Base-by-base conservation (phyloP, 2,113 vertebrate species). In the Genyomyrus donnyi region DNA sequence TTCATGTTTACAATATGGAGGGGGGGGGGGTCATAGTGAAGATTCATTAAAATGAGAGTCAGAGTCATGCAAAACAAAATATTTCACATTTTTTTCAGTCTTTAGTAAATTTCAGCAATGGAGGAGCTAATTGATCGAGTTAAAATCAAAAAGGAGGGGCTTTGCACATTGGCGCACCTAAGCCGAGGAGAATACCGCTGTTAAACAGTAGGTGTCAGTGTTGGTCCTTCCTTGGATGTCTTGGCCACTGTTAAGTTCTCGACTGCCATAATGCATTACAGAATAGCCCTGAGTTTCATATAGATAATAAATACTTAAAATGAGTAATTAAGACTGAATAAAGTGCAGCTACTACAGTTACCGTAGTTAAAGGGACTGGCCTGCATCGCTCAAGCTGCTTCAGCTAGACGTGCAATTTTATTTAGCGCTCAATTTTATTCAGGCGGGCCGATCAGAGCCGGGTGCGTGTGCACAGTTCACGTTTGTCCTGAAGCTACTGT, bases 401-500 rank as follows among this genome's bases (percentile, higher is more conserved):
- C 48, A 53, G 11, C 27, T 19, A 15, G 31, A 15, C 6, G 1
- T 31, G 42, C 24, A 39, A 35, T 87, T 49, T 27, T 9, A 56
- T 53, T 53, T 56, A 35, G 27, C 11, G 4, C 19, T 31, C 50
- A 3, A 35, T 87, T 56, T 24, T 39, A 21, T 87, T 27, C 85
- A 87, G 50, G n/a, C n/a, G 13, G 27, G 50, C 1, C 5, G 3
- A 31, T 39, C 24, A 39, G 49, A 35, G 15, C 7, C 17, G 3
- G 27, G 85, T 53, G 13, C 4, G 2, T 53, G 27, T 35, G 2
- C 50, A 9, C 50, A 27, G n/a, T 53, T 11, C 50, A 84, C 48
- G 13, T 49, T 89, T 83, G 24, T 45, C 49, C 50, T 84, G 48
- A 77, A 84, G 88, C 88, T 89, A 42, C 66, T 87, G 85, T 87